Conservation (phyloP, 2,797 vertebrate species). For the Macropodus opercularis region DNA sequence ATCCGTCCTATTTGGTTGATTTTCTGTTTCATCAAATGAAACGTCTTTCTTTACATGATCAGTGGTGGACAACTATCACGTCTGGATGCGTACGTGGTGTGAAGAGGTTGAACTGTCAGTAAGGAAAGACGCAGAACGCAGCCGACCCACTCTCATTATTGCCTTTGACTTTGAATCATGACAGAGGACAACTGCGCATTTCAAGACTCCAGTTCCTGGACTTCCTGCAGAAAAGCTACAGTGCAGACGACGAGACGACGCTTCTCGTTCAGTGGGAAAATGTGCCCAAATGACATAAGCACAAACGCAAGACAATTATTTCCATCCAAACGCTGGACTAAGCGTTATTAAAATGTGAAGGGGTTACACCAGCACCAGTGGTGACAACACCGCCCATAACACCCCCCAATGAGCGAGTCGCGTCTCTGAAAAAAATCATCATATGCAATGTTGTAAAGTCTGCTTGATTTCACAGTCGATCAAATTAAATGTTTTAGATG, state of each 20-base stretch:
- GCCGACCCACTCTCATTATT: constrained; percentile 49
- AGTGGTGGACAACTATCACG: constrained; percentile 24
- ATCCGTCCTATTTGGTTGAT: background rate
- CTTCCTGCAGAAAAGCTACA: constrained; percentile 36
- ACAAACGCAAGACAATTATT: background rate
- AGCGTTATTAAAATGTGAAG: constrained; percentile 11
- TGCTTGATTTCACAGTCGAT: constrained; percentile 12
- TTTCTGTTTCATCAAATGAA: constrained; percentile 16
- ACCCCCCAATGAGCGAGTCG: constrained; percentile 1
- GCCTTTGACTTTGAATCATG: constrained; percentile 66
- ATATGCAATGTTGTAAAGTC: constrained; percentile 3
- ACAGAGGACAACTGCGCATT: constrained; percentile 51
- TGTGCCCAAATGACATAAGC: constrained; percentile 14
- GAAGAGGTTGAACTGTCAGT: constrained; percentile 29
- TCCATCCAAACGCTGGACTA: constrained; percentile 9
- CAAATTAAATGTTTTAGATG: constrained; percentile 31
- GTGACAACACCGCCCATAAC: constrained; percentile 7
- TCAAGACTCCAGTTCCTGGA: constrained; percentile 39
- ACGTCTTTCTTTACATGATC: constrained; percentile 3
- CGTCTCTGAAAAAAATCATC: constrained; percentile 9
- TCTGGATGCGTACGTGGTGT: constrained; percentile 1
- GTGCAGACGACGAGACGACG: constrained; percentile 39
- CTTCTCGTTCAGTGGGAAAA: constrained; percentile 16
- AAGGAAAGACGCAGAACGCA: constrained; percentile 26
- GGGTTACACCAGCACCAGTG: constrained; percentile 10